Base-by-base conservation (phyloP, 2,797 vertebrate genomes). In the Sciaenops ocellatus region DNA sequence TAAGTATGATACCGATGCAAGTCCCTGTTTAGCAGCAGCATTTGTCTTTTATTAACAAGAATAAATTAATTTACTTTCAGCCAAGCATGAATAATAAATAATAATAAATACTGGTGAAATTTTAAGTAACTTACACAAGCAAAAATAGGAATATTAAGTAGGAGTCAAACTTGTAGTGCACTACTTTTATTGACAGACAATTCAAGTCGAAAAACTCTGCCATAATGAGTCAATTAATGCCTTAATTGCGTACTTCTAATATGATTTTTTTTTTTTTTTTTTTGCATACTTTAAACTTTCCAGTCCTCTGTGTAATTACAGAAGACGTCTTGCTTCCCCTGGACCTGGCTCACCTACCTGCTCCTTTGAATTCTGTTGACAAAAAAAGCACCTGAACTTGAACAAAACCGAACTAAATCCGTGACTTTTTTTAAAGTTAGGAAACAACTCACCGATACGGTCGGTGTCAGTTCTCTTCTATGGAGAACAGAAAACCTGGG, bases 401-500 rank as follows among this genome's bases (percentile, higher is more conserved):
- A 67, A 4, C 38, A 38, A 61, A 62, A 42, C 16, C 13, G 1
- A 44, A 38, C 4, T 9, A 20, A 64, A 69, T 16, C 4, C 9
- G 22, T 28, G 24, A 59, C 22, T 72, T 54, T 56, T 30, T 15
- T 9, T 38, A 4, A 6, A 70, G 26, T 17, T n/a, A 52, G 20
- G 11, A 69, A 75, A 51, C 17, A 51, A 38, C 73, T 46, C 38
- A 34, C 34, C 50, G 4, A 18, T 13, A 30, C 38, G 30, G 26
- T 41, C 70, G 9, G 0, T 15, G 57, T 82, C 30, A 11, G 5
- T 12, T 69, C 7, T 38, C 34, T 38, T 38, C 34, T 9, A 38
- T 73, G 76, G 47, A 62, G 44, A 87, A 85, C 65, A 74, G 73
- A 84, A 85, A 86, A 77, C 70, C 62, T 28, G 70, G 75, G 69